Conservation (phyloP, 2,888 invertebrate species). For the Apodemia mormo region DNA sequence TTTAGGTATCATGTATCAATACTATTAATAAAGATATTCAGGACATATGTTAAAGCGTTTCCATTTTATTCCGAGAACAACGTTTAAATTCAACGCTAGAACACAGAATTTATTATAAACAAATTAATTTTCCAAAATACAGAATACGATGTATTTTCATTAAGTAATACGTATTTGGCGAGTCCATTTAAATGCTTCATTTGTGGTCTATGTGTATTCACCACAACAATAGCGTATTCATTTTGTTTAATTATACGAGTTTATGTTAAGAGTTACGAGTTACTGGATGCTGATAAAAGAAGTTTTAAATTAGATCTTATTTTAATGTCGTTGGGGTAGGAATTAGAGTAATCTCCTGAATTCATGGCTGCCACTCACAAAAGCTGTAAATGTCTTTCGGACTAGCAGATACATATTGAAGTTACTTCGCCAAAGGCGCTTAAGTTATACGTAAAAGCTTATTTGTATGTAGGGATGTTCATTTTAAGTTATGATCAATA, state of each 20-base stretch:
- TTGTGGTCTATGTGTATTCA: conserved; percentile 24
- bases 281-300: conserved; percentile 39
- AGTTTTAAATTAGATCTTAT: conserved; percentile 14
- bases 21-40: too few relatives aligned
- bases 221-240: conserved; percentile 55
- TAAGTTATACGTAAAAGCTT: conserved; percentile 37
- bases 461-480: conserved; percentile 25
- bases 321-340: not conserved
- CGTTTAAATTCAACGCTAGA: not conserved
- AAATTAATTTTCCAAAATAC: conserved; percentile 6
- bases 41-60: too few relatives aligned
- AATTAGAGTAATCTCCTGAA: conserved; percentile 25
- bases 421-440: conserved; percentile 25
- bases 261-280: conserved; percentile 46
- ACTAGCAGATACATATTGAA: conserved; percentile 30
- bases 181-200: conserved; percentile 13
- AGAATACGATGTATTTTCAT: conserved; percentile 3
- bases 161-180: conserved; percentile 13
- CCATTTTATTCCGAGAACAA: not conserved
- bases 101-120: not conserved
- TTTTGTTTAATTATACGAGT: conserved; percentile 48
- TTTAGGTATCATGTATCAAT: too few relatives aligned
- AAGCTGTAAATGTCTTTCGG: conserved; percentile 44
- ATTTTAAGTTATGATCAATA: too few relatives aligned
- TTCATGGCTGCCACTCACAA: conserved; percentile 45